phyloP scores from a whole-genome alignment of 2,113 vertebrate species.

The Procapra przewalskii region DNA sequence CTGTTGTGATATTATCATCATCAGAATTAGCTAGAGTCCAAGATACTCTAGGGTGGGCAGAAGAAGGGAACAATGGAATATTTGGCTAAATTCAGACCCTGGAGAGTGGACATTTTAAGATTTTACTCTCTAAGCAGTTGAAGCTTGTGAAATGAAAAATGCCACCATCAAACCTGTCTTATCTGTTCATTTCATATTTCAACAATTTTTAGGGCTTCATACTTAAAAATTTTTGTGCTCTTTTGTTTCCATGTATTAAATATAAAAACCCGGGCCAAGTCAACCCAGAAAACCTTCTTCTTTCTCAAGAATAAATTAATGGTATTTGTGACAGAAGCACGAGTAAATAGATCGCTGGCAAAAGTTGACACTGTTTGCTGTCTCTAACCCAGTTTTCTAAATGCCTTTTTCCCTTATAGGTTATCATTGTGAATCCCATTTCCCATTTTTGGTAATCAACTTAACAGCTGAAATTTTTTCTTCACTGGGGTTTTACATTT shows the following conservation, averaged over 20 bases:
- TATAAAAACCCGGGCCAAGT: not conserved
- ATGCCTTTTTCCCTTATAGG: not conserved
- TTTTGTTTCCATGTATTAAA: constrained; percentile 21
- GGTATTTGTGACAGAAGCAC: not conserved
- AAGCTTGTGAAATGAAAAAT: not conserved
- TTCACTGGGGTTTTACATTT: constrained; percentile 54
- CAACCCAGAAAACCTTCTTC: not conserved
- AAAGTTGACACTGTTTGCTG: not conserved
- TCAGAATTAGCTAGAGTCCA: not conserved
- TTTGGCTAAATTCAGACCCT: not conserved
- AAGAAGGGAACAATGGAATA: not conserved
- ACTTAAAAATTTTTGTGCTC: not conserved
- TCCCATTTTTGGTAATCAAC: constrained; percentile 44
- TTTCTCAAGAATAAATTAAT: not conserved
- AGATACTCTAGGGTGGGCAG: not conserved
- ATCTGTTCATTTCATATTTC: not conserved
- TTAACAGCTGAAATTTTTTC: constrained; percentile 26
- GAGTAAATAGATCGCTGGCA: not conserved
- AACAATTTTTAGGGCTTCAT: not conserved
- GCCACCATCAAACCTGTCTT: not conserved
- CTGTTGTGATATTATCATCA: not conserved
- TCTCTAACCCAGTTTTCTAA: not conserved
- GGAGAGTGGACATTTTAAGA: not conserved
- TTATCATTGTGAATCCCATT: constrained; percentile 30
- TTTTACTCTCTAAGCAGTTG: not conserved